These are phyloP conservation scores for Gymnobelideus leadbeateri DNA, from an alignment of 2,113 vertebrate genomes.

Conservation along the genomic window DNA sequence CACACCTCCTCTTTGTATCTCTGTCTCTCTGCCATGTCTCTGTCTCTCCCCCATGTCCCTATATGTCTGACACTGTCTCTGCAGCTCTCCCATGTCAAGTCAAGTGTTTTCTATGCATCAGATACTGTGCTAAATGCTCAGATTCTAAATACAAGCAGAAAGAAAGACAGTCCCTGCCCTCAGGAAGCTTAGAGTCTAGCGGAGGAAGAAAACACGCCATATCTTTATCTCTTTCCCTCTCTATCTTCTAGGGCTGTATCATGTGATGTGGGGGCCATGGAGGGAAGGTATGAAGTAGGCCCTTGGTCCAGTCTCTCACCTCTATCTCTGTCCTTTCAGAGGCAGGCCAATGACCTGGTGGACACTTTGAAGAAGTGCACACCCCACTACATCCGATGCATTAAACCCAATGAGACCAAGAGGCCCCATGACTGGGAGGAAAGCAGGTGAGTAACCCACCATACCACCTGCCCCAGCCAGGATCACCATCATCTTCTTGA, in stretches of 20 bases:
- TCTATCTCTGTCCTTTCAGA: conserved; percentile 83
- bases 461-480: not conserved
- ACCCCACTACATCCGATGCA: conserved; percentile 98
- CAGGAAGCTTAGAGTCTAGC: not conserved
- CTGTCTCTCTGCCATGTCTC: not conserved
- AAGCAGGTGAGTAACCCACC: conserved; percentile 88
- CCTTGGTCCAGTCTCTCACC: not conserved
- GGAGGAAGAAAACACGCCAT: not conserved
- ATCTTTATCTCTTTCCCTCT: not conserved
- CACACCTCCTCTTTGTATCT: not conserved
- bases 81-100: not conserved
- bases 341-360: conserved; percentile 97
- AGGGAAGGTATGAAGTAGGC: not conserved
- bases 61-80: not conserved
- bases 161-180: not conserved
- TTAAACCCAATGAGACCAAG: conserved; percentile 99
- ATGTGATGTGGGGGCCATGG: too few relatives aligned
- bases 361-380: conserved; percentile 96
- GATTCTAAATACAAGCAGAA: not conserved
- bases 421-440: conserved; percentile 96
- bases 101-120: not conserved
- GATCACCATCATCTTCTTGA: not conserved
- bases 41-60: too few relatives aligned
- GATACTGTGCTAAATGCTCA: too few relatives aligned
- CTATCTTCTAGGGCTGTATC: not conserved